Base-by-base conservation (phyloP, 1,140 invertebrate species). In the Linepithema humile region DNA sequence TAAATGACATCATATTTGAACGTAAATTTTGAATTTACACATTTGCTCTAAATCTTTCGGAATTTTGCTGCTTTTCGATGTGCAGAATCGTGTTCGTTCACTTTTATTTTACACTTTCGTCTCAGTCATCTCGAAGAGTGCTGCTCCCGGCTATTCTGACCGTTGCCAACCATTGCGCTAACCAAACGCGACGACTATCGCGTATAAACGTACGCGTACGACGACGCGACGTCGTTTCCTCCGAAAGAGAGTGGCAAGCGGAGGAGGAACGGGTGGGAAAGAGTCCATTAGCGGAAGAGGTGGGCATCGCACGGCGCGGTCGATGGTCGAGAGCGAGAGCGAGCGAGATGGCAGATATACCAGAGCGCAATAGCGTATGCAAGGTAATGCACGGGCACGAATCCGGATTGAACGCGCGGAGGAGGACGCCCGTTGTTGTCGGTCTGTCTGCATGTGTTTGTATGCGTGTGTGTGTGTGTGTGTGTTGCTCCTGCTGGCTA, bases 341-440 rank as follows among this genome's bases (percentile, higher is more conserved):
- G 43, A 38, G 77, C 43, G 53, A 84, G 85, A 88, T 85, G 73
- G 53, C 67, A 73, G 78, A 87, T 87, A 74, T 77, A 77, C 67
- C 83, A 72, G 83, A 75, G 70, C 72, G 88, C 78, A 86, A 88
- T 73, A 86, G 86, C 80, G 85, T 89, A 88, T 85, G 88, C 85
- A 84, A 89, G 88, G 88, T 85, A 90, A 89, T 85, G 85, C 85
- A 78, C 64, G 88, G 80, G 73, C 85, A 89, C 83, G 88, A 89
- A 90, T 89, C 82, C 88, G 88, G 88, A 89, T 89, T 82, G 88
- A 74, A 80, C 40, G 73, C 64, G 85, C 80, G 82, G 62, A 69
- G 75, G 83, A 62, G 77, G 70, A 48, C 64, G 67, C 64, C 65
- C 62, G 45, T 43, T 57, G 72, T 53, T 73, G 64, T 40, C 29